A percentile compares a stretch with the other conserved stretches of the same genome.
Conservation (phyloP, 2,113 vertebrate species). For the Limnothrissa miodon region DNA sequence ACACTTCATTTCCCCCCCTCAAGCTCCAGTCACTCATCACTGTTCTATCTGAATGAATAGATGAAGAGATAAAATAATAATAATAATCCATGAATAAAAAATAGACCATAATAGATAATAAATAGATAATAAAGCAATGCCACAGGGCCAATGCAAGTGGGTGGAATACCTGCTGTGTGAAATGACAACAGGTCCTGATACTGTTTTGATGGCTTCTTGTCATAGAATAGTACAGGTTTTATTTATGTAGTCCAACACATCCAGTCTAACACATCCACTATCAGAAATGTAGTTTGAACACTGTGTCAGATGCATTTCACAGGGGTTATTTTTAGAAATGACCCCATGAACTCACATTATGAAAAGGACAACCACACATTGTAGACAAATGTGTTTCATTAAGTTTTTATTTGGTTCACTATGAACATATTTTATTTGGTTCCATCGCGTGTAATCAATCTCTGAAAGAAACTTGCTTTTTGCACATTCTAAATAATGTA, state of each 20-base stretch:
- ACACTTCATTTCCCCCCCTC: too few relatives aligned
- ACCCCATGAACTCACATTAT: neutral
- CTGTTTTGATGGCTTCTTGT: neutral
- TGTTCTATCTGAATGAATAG: too few relatives aligned
- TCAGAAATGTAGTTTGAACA: neutral
- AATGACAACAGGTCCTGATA: neutral
- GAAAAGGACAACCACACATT: neutral
- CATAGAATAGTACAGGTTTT: neutral
- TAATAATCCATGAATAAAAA: too few relatives aligned
- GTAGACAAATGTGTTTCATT: neutral
- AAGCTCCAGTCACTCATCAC: too few relatives aligned
- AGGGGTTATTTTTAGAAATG: neutral
- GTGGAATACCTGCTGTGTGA: neutral
- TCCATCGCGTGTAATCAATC: neutral
- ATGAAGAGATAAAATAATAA: too few relatives aligned
- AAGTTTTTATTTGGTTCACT: too few relatives aligned
- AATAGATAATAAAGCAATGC: too few relatives aligned
- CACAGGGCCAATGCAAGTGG: too few relatives aligned
- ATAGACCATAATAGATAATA: too few relatives aligned
- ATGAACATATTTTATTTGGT: neutral
- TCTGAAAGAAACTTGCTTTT: neutral
- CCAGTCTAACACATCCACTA: neutral
- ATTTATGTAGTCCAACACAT: neutral
- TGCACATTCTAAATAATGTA: neutral
- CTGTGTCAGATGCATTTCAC: neutral